Conservation (phyloP, 2,888 invertebrate species). For the Aleiodes leptofemur region DNA sequence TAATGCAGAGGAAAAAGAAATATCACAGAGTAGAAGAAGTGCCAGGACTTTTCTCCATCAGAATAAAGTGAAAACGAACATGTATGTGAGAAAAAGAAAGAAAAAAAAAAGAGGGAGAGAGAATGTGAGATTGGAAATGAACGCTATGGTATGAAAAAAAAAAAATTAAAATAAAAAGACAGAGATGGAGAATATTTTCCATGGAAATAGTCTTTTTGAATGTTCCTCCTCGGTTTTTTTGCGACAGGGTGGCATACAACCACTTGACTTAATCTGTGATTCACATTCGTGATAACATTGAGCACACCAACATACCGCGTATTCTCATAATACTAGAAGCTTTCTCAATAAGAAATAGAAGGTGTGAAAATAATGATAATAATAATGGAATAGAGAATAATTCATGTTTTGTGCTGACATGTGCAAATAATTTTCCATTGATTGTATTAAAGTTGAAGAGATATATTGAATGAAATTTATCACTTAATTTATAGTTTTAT, state of each 20-base stretch:
- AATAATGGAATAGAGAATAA: too few relatives aligned
- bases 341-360: background rate
- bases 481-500: background rate
- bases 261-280: conserved; percentile 56
- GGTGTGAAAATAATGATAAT: conserved; percentile 21
- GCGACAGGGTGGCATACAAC: conserved; percentile 35
- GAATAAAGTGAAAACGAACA: too few relatives aligned
- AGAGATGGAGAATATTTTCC: conserved; percentile 49
- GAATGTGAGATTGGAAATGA: conserved; percentile 35
- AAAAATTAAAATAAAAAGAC: conserved; percentile 32
- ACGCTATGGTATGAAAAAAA: conserved; percentile 31
- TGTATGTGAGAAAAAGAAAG: background rate
- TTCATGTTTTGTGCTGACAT: too few relatives aligned
- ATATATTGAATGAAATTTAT: conserved; percentile 10
- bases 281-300: conserved; percentile 49
- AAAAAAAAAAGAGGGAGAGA: background rate
- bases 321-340: conserved; percentile 32
- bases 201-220: conserved; percentile 51
- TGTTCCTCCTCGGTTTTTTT: conserved; percentile 28
- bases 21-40: too few relatives aligned
- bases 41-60: too few relatives aligned
- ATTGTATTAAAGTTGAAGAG: background rate
- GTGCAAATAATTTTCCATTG: too few relatives aligned
- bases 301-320: background rate
- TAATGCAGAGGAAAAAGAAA: too few relatives aligned